Evolutionary conservation across 2,888 invertebrate genomes (phyloP).

Genomic region (Pheosia tremula): DNA sequence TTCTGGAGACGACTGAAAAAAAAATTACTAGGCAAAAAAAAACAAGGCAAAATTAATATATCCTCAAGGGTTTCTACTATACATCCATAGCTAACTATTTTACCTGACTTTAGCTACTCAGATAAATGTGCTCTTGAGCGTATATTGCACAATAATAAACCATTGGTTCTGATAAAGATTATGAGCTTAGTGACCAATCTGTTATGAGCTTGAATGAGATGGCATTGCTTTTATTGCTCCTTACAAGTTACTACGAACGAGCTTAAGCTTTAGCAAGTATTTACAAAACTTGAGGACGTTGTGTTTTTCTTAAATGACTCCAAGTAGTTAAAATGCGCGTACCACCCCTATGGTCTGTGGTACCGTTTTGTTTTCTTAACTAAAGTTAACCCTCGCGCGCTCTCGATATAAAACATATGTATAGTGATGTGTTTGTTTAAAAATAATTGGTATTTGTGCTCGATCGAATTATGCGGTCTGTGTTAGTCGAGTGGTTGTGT

Average conservation of each 20-base stretch:
- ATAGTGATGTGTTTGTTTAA: constrained; percentile 45
- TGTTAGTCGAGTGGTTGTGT: constrained; percentile 3
- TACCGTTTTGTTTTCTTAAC: constrained; percentile 43
- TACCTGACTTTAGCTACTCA: no score
- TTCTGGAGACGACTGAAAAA: background rate
- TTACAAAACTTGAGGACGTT: no score
- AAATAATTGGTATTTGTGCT: constrained; percentile 31
- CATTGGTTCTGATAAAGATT: no score
- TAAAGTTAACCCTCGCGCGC: constrained; percentile 39
- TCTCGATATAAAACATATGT: constrained; percentile 24
- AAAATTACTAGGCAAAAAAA: constrained; percentile 10
- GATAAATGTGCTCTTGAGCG: no score
- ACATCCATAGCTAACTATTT: no score
- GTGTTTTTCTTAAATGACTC: background rate
- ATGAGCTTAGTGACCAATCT: no score
- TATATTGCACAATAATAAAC: no score
- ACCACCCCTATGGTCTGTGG: constrained; percentile 27
- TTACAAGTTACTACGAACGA: no score
- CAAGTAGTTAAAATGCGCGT: background rate
- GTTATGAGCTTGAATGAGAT: no score
- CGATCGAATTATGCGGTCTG: constrained; percentile 6
- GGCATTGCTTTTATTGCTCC: no score
- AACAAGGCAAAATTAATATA: background rate
- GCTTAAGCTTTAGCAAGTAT: no score
- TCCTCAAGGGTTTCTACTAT: no score